Evolutionary conservation across 2,113 vertebrate genomes (phyloP).

Genomic region (Podiceps cristatus): DNA sequence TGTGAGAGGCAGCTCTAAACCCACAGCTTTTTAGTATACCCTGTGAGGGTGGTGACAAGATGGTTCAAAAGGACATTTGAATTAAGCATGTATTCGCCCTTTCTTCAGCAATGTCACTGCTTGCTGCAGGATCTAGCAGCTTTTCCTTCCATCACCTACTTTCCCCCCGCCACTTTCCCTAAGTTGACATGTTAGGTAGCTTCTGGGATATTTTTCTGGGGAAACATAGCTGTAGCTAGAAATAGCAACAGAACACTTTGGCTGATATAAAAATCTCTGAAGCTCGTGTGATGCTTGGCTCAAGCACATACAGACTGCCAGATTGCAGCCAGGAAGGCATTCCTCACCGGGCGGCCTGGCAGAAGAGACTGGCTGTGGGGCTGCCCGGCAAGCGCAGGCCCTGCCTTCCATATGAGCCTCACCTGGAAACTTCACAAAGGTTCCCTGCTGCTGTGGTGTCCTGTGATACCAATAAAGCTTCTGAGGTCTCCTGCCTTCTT

Average conservation of each 20-base stretch:
- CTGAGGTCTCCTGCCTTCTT: not conserved
- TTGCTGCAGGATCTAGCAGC: not conserved
- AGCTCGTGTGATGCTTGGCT: not conserved
- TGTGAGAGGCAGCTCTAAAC: not conserved
- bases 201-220: not conserved
- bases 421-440: not conserved
- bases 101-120: not conserved
- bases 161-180: not conserved
- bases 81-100: not conserved
- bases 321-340: not conserved
- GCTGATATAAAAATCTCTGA: not conserved
- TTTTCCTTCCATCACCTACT: not conserved
- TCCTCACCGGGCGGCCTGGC: not conserved
- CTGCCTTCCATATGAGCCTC: not conserved
- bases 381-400: rapidly evolving
- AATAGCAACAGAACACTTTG: not conserved
- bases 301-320: not conserved
- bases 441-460: not conserved
- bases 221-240: not conserved
- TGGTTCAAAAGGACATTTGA: not conserved
- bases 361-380: not conserved
- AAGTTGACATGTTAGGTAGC: not conserved
- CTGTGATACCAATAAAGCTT: not conserved
- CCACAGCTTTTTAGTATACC: not conserved
- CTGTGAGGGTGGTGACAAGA: not conserved